Conservation (phyloP, 1,140 invertebrate species). For the Cryptotermes secundus region DNA sequence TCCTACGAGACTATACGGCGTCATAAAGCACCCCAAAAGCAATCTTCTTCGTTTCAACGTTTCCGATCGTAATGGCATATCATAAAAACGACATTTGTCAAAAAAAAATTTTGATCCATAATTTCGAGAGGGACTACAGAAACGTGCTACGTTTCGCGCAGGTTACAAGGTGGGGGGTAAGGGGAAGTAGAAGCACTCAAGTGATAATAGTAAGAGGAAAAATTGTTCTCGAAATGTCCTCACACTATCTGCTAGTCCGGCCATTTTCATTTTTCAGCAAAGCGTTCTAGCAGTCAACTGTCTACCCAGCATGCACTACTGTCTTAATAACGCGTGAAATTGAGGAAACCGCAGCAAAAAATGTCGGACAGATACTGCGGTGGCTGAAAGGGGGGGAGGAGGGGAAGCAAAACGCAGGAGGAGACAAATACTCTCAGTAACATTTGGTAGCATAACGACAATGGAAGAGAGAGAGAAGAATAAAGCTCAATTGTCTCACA, state of each 20-base stretch:
- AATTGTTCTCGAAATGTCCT: neutral
- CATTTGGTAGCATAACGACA: neutral
- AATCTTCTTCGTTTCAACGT: too few relatives aligned
- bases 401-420: too few relatives aligned
- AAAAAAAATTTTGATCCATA: too few relatives aligned
- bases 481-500: neutral
- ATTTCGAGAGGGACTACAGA: too few relatives aligned
- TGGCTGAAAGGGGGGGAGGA: neutral
- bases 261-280: neutral
- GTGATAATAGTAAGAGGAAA: too few relatives aligned
- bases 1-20: too few relatives aligned
- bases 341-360: neutral
- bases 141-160: too few relatives aligned
- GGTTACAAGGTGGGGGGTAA: too few relatives aligned
- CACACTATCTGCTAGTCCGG: neutral
- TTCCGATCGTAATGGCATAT: too few relatives aligned
- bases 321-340: conserved; percentile 1
- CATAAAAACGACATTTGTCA: too few relatives aligned
- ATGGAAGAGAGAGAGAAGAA: neutral
- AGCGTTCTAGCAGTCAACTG: neutral
- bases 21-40: too few relatives aligned
- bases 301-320: neutral
- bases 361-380: neutral
- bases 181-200: too few relatives aligned
- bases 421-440: neutral